A percentile compares a stretch with the other conserved stretches of the same genome.
These are phyloP conservation scores for Drosophila carrolli DNA, from an alignment of 1,140 invertebrate species.

Conservation along the genomic window DNA sequence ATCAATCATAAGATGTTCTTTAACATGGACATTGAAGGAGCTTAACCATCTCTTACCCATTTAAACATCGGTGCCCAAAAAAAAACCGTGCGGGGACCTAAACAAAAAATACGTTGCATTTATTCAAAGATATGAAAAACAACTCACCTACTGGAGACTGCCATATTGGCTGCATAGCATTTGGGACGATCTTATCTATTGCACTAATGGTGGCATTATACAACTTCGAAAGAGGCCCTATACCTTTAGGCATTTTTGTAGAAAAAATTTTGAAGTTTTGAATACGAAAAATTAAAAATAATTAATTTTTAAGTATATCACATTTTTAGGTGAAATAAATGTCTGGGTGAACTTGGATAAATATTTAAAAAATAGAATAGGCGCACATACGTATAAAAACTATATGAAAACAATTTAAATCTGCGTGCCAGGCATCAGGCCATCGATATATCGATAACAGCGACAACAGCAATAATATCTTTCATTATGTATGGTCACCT, in stretches of 20 bases:
- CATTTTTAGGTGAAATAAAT: not conserved
- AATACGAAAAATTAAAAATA: slow-evolving; percentile 3
- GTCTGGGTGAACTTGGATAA: not conserved
- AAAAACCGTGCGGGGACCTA: slow-evolving; percentile 63
- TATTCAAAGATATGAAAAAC: not conserved
- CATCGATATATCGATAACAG: not conserved
- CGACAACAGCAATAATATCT: not conserved
- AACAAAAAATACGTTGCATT: not conserved
- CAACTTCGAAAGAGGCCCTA: slow-evolving; percentile 41
- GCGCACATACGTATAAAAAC: too few species aligned
- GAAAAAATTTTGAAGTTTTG: too few species aligned
- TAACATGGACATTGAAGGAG: not conserved
- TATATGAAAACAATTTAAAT: not conserved
- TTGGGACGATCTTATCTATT: slow-evolving; percentile 46
- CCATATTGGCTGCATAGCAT: slow-evolving; percentile 52
- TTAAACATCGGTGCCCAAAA: slow-evolving; percentile 65
- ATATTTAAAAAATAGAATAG: too few species aligned
- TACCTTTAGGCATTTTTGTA: slow-evolving; percentile 43
- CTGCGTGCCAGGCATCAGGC: not conserved
- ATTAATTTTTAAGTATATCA: too few species aligned
- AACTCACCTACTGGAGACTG: slow-evolving; percentile 44
- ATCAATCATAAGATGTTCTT: too few species aligned
- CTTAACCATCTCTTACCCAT: slow-evolving; percentile 41
- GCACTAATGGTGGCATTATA: slow-evolving; percentile 39
- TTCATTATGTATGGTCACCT: not conserved